These are phyloP conservation scores for Tenthredo distinguenda DNA, from an alignment of 2,888 invertebrate genomes.

Conservation along the genomic window DNA sequence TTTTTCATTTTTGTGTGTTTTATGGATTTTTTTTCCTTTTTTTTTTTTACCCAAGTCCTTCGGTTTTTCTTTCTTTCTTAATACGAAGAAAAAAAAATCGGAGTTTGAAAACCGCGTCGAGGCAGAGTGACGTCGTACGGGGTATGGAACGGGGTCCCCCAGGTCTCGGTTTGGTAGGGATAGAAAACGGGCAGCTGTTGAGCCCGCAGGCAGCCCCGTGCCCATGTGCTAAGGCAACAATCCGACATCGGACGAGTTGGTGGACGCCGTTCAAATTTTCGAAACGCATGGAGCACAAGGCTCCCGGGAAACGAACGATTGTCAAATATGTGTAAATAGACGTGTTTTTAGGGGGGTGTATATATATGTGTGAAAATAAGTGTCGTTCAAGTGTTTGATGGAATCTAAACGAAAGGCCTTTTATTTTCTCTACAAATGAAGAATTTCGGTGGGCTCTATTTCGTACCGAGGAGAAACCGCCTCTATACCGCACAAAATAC, in stretches of 20 bases:
- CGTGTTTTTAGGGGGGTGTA: neutral
- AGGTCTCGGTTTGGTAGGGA: constrained; percentile 58
- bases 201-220: constrained; percentile 61
- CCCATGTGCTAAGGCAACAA: constrained; percentile 57
- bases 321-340: constrained; percentile 18
- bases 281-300: neutral
- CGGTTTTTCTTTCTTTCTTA: neutral
- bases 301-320: neutral
- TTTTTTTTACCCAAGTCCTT: too few relatives aligned
- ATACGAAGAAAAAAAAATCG: neutral
- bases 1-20: neutral
- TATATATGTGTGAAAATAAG: neutral
- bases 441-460: neutral
- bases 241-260: constrained; percentile 58
- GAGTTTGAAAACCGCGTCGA: neutral
- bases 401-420: too few relatives aligned
- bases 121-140: constrained; percentile 42
- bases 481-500: neutral
- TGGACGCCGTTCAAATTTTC: constrained; percentile 44
- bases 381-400: neutral
- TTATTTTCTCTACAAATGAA: neutral
- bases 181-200: constrained; percentile 65
- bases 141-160: constrained; percentile 49
- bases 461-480: too few relatives aligned
- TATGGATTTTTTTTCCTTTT: neutral